These are phyloP conservation scores for Zeuzera pyrina DNA, from an alignment of 2,888 invertebrate genomes.

Conservation along the genomic window DNA sequence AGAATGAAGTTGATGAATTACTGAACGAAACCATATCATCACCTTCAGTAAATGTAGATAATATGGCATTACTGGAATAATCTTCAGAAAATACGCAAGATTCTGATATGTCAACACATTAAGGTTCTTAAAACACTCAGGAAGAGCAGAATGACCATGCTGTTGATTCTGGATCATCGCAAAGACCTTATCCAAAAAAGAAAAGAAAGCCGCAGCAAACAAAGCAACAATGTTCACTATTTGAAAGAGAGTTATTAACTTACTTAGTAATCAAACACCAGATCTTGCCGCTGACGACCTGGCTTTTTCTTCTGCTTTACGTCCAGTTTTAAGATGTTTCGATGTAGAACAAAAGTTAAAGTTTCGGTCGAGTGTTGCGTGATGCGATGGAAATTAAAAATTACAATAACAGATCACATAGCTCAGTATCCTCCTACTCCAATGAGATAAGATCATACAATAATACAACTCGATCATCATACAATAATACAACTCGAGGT, in stretches of 20 bases:
- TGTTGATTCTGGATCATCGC: slow-evolving; percentile 13
- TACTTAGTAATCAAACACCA: slow-evolving; percentile 17
- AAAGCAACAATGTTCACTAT: slow-evolving; percentile 6
- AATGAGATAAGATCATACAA: slow-evolving; percentile 9
- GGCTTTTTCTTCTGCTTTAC: slow-evolving; percentile 19
- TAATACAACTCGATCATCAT: slow-evolving; percentile 10
- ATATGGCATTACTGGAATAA: not conserved
- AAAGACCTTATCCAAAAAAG: slow-evolving; percentile 12
- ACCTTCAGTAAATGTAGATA: slow-evolving; percentile 3
- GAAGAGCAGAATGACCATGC: slow-evolving; percentile 12
- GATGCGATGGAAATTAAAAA: slow-evolving; percentile 15
- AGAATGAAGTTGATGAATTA: slow-evolving; percentile 17
- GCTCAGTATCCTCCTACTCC: slow-evolving; percentile 14
- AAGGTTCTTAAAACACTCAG: slow-evolving; percentile 14
- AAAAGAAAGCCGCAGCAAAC: slow-evolving; percentile 9
- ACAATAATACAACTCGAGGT: slow-evolving; percentile 13
- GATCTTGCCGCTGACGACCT: slow-evolving; percentile 18
- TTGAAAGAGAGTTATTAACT: slow-evolving; percentile 17
- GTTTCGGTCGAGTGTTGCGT: slow-evolving; percentile 19
- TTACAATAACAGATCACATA: slow-evolving; percentile 14
- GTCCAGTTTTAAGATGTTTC: slow-evolving; percentile 17
- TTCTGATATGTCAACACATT: slow-evolving; percentile 11
- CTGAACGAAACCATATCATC: slow-evolving; percentile 10
- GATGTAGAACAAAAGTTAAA: slow-evolving; percentile 19
- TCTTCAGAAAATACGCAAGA: slow-evolving; percentile 10